Conservation (phyloP, 2,888 invertebrate genomes). For the Azorinus chamasolen region DNA sequence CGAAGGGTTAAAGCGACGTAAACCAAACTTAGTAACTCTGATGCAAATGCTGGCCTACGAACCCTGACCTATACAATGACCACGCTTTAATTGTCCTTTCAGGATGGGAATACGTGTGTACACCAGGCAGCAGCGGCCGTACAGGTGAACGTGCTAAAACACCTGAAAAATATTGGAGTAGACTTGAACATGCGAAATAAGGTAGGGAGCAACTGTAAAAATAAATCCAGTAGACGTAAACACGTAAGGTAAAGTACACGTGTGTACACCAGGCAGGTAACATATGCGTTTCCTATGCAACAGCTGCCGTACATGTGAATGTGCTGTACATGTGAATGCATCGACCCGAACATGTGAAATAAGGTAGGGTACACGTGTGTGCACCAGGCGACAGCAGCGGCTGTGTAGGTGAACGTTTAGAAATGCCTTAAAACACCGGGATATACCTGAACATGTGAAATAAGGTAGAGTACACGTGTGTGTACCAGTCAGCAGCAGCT, state of each 20-base stretch:
- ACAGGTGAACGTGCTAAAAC: conserved; percentile 26
- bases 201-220: conserved; percentile 31
- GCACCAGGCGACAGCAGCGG: conserved; percentile 42
- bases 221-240: too few relatives aligned
- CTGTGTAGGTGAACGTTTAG: conserved; percentile 14
- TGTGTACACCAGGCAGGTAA: too few relatives aligned
- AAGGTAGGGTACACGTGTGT: conserved; percentile 54
- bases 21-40: too few relatives aligned
- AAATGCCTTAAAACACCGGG: conserved; percentile 41
- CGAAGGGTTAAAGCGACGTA: too few relatives aligned
- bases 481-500: conserved; percentile 39
- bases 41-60: too few relatives aligned
- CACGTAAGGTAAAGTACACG: too few relatives aligned
- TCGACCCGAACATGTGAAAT: too few relatives aligned
- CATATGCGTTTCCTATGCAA: too few relatives aligned
- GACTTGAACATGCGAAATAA: conserved; percentile 42
- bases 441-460: conserved; percentile 36
- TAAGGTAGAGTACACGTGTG: conserved; percentile 50
- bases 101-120: conserved; percentile 53
- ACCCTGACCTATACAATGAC: too few relatives aligned
- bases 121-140: conserved; percentile 37
- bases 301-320: too few relatives aligned
- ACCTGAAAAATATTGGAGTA: conserved; percentile 41
- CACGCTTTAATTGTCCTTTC: too few relatives aligned
- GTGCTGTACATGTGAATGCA: too few relatives aligned